Conservation (phyloP, 2,888 invertebrate genomes). For the Campoplex nolae region DNA sequence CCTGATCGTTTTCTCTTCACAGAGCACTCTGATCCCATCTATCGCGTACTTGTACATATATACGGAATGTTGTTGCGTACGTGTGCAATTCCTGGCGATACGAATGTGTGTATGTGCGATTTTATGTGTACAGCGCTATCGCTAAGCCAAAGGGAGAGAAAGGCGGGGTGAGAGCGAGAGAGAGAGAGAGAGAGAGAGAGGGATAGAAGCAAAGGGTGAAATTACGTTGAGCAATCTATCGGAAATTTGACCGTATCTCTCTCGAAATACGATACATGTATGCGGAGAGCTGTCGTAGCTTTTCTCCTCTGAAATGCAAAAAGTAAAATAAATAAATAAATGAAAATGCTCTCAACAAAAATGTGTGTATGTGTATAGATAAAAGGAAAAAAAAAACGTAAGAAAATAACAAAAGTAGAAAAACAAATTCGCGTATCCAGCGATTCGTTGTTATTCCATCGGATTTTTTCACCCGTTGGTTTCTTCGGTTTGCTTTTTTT, state of each 20-base stretch:
- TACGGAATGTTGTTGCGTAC: constrained; percentile 40
- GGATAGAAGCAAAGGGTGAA: constrained; percentile 36
- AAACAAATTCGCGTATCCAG: constrained; percentile 49
- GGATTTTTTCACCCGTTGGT: constrained; percentile 39
- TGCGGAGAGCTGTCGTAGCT: constrained; percentile 11
- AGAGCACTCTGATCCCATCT: constrained; percentile 28
- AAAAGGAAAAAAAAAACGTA: neutral
- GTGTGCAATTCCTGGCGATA: constrained; percentile 30
- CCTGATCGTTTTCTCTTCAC: constrained; percentile 14
- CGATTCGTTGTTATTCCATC: constrained; percentile 66
- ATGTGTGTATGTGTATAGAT: constrained; percentile 39
- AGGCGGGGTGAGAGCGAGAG: constrained; percentile 39
- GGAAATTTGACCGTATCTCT: constrained; percentile 62
- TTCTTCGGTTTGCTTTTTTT: constrained; percentile 29
- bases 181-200: constrained; percentile 41
- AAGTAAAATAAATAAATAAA: constrained; percentile 21
- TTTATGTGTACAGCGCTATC: constrained; percentile 50
- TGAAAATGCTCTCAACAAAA: constrained; percentile 21
- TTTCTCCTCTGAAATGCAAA: constrained; percentile 16
- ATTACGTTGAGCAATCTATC: constrained; percentile 68
- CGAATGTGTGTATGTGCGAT: constrained; percentile 56
- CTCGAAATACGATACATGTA: constrained; percentile 62
- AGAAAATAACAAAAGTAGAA: constrained; percentile 4
- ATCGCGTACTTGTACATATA: constrained; percentile 65
- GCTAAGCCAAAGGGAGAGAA: constrained; percentile 45